Evolutionary conservation across 2,888 invertebrate species (phyloP), one percentile per base, ranked within the genome.

Genomic region (Drosophila mettleri): DNA sequence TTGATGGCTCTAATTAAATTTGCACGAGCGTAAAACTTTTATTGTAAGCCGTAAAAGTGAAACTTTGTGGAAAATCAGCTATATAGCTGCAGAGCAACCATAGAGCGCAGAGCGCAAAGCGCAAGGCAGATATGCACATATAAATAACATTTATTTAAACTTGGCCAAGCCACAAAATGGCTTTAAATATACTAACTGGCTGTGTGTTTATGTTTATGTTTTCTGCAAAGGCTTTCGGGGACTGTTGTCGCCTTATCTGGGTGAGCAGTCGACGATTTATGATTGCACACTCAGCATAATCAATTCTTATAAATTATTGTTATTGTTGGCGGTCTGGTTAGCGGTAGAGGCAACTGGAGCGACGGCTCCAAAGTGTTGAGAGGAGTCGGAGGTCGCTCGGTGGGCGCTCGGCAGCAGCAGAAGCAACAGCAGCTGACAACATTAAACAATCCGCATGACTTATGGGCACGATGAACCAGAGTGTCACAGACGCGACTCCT

Each of bases 271-370:
- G 53, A 81, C 79, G 79, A 84, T 84, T 84, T 84, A 84, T 86
- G 83, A 80, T 78, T 78, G 83, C 83, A 86, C 73, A 79, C 77
- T 84, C 84, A 84, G 84, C 84, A 81, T 84, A 85, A 85, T 85
- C 85, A 86, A 85, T 86, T 86, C 85, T 84, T 86, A 84, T 85
- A 85, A 85, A 80, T 85, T 85, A 85, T 84, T 85, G 85, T 82
- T 85, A 84, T 85, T 81, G 78, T 74, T 72, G 79, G 79, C 65
- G 73, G 84, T 62, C 78, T 46, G 74, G 64, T 65, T 66, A 52
- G 45, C 29, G 54, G 46, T 31, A 45, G 43, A 52, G 49, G 64
- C 72, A 70, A 36, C 10, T 41, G 43, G 48, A 46, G 64, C 72
- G 72, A 36, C 10, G 31, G 29, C 24, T 24, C 45, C 45, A 41